Conservation (phyloP, 2,888 invertebrate genomes). For the Zonitis immaculata region DNA sequence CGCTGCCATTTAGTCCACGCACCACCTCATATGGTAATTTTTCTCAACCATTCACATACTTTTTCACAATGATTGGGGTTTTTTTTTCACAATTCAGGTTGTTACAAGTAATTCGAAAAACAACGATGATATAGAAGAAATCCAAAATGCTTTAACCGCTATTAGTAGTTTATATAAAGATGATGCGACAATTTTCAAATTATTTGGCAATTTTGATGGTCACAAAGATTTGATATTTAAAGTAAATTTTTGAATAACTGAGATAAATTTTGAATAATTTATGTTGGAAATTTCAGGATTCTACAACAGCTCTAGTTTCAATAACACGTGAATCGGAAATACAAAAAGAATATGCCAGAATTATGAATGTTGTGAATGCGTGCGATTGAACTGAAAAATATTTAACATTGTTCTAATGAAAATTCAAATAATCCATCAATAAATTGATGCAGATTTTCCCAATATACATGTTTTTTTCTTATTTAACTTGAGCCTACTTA, state of each 20-base stretch:
- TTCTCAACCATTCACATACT: no score
- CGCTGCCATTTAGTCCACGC: conserved; percentile 58
- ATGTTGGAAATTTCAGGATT: conserved; percentile 42
- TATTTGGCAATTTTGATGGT: conserved; percentile 59
- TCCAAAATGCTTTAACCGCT: conserved; percentile 59
- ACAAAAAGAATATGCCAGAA: conserved; percentile 33
- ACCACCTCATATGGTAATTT: conserved; percentile 55
- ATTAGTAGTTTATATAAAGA: conserved; percentile 54
- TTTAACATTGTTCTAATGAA: no score
- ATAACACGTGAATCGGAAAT: conserved; percentile 36
- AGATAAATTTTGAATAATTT: neutral
- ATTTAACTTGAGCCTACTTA: no score
- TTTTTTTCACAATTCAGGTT: no score
- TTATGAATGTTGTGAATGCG: conserved; percentile 28
- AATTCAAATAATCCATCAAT: no score
- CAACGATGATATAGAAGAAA: conserved; percentile 50
- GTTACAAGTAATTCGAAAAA: conserved; percentile 46
- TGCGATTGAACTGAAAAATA: conserved; percentile 17
- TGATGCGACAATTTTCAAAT: conserved; percentile 58
- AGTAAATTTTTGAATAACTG: conserved; percentile 37
- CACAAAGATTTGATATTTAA: conserved; percentile 53
- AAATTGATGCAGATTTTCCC: no score
- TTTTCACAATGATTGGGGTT: no score
- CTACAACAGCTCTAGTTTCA: conserved; percentile 47
- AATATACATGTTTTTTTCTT: no score